Base-by-base conservation (phyloP, 37 sponge, comb jelly and placozoan species). In the Geodia barretti region DNA sequence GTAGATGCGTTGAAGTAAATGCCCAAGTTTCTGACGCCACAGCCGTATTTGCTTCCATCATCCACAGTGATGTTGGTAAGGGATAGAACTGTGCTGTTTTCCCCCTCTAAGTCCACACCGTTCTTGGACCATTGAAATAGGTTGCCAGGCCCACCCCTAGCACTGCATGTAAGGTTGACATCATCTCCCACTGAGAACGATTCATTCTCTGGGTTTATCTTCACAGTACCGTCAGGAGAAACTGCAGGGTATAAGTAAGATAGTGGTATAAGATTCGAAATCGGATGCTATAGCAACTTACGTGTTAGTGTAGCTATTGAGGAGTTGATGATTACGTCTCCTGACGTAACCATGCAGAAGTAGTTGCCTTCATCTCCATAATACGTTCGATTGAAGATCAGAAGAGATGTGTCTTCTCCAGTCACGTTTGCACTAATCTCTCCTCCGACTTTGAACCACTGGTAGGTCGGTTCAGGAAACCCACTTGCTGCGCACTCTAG, bases 31-130 rank as follows among this genome's bases (percentile, higher is more conserved):
- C 42, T 64, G 2, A 78, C 88, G 2, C 40, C 41, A 69, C 94
- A 93, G 1, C 31, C 70, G 60, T 93, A 93, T 21, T 20, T 58
- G 2, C 91, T 91, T 21, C 91, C 90, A 75, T 82, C 76, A 41
- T 37, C 20, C 25, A 76, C 74, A 72, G 28, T 66, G 20, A 68
- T 32, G 4, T 34, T 54, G 4, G 37, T 62, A 21, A 82, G 20
- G 1, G 36, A 39, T 20, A 81, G 70, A 0, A 54, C 59, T 24
- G 64, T 4, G 4, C 28, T 28, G 32, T 8, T 75, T 64, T 81
- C 71, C 4, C 39, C 38, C 19, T 25, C 24, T 4, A 40, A 23
- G 4, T 40, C 28, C 1, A 7, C 26, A 25, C 24, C 32, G 39
- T 71, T 20, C 29, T 5, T 38, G 25, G 14, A 24, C 93, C 89